phyloP scores from a whole-genome alignment of 2,113 vertebrate species.

The Dromaius novaehollandiae region DNA sequence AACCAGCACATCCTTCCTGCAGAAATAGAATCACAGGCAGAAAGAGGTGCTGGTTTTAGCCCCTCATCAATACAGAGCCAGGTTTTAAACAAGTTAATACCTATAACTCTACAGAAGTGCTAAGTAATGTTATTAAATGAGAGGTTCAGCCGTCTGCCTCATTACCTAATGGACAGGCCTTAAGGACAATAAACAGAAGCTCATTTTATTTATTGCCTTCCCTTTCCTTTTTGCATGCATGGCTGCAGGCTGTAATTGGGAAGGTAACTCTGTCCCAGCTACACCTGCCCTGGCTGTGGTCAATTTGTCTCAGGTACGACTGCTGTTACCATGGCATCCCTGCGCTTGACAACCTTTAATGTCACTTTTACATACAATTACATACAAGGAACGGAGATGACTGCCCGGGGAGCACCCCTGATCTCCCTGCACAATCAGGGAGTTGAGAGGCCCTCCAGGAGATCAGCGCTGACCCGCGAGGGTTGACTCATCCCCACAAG shows the following conservation, averaged over 20 bases:
- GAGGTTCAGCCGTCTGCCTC: neutral
- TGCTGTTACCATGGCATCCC: neutral
- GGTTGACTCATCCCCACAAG: fast-evolving
- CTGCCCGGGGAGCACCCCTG: neutral
- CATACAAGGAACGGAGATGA: fast-evolving
- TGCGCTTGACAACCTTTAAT: fast-evolving
- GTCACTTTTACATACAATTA: neutral
- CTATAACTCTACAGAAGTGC: neutral
- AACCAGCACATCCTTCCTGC: neutral
- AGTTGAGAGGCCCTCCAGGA: fast-evolving
- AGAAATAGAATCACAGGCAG: neutral
- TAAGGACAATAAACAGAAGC: neutral
- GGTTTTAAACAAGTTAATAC: neutral
- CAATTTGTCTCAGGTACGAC: neutral
- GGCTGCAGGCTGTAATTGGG: neutral
- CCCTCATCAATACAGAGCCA: neutral
- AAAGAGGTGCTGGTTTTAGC: neutral
- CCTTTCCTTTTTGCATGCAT: neutral
- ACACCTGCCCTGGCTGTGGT: neutral
- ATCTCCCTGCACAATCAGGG: neutral
- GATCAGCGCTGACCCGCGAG: neutral
- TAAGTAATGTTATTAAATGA: neutral
- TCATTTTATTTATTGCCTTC: neutral
- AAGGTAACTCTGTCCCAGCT: neutral
- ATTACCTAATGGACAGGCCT: neutral